A percentile compares a stretch with the other conserved stretches of the same genome.
These are phyloP conservation scores for Hofmannophila pseudospretella DNA, from an alignment of 2,888 invertebrate species.

Conservation along the genomic window DNA sequence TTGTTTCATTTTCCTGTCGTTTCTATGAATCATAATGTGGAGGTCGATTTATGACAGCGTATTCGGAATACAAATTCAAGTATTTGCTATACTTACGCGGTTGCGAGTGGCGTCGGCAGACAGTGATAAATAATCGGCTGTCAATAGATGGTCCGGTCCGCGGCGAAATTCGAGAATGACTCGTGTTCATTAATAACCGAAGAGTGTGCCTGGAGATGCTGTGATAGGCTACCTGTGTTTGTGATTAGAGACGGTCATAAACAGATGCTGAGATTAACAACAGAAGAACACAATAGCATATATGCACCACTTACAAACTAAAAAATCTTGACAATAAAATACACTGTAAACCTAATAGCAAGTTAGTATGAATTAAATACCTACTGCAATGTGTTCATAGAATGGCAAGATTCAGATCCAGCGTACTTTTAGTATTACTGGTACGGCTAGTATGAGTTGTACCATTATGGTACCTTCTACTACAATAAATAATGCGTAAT, in stretches of 20 bases:
- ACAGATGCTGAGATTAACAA: too few species aligned
- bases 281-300: too few species aligned
- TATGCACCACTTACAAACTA: too few species aligned
- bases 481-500: neutral
- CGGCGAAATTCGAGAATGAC: slow-evolving; percentile 55
- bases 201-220: slow-evolving; percentile 49
- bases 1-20: slow-evolving; percentile 44
- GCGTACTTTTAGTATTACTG: too few species aligned
- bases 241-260: slow-evolving; percentile 43
- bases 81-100: slow-evolving; percentile 44
- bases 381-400: too few species aligned
- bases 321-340: too few species aligned
- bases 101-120: slow-evolving; percentile 36
- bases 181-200: slow-evolving; percentile 61
- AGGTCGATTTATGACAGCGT: slow-evolving; percentile 31
- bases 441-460: neutral
- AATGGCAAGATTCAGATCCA: too few species aligned
- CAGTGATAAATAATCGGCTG: slow-evolving; percentile 67
- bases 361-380: too few species aligned
- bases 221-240: slow-evolving; percentile 65
- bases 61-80: slow-evolving; percentile 44
- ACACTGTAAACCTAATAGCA: too few species aligned
- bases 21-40: slow-evolving; percentile 33
- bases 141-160: slow-evolving; percentile 50
- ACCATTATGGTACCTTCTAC: too few species aligned